Evolutionary conservation across 2,888 invertebrate species (phyloP).

Genomic region (Dasysyrphus albostriatus): DNA sequence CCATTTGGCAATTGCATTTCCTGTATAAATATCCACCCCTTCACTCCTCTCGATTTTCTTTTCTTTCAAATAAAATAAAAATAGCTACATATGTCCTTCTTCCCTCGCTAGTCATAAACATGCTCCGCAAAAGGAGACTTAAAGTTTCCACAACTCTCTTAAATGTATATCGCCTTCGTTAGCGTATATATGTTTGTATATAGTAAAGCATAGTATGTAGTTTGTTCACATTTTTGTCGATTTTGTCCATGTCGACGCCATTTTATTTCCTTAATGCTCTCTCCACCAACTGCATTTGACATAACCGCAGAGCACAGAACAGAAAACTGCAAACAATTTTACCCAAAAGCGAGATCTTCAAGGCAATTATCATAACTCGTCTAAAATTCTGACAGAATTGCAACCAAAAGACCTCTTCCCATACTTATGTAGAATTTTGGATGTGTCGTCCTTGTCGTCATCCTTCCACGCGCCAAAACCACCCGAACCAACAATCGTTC

Average conservation of each 20-base stretch:
- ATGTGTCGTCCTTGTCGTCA: neutral
- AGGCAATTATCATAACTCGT: constrained; percentile 75
- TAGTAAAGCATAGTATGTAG: neutral
- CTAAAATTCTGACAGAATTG: constrained; percentile 70
- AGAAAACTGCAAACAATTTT: constrained; percentile 66
- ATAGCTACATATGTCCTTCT: constrained; percentile 13
- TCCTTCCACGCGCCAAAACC: constrained; percentile 32
- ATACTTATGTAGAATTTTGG: constrained; percentile 1
- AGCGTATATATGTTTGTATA: neutral
- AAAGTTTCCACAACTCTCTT: constrained; percentile 59
- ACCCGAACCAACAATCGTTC: constrained; percentile 49
- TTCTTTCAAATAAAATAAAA: constrained; percentile 18
- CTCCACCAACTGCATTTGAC: constrained; percentile 61
- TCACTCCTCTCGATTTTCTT: neutral
- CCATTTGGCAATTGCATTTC: constrained; percentile 69
- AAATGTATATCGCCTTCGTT: constrained; percentile 69
- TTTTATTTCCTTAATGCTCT: constrained; percentile 29
- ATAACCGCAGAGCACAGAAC: constrained; percentile 54
- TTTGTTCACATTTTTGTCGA: constrained; percentile 28
- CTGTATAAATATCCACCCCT: constrained; percentile 8
- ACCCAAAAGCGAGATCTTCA: constrained; percentile 38
- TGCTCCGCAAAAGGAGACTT: constrained; percentile 56
- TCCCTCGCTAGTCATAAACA: constrained; percentile 51
- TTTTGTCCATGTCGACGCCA: constrained; percentile 49
- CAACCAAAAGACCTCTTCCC: constrained; percentile 20